Conservation (phyloP, 2,888 invertebrate genomes). For the Pseudeuparius sepicola region DNA sequence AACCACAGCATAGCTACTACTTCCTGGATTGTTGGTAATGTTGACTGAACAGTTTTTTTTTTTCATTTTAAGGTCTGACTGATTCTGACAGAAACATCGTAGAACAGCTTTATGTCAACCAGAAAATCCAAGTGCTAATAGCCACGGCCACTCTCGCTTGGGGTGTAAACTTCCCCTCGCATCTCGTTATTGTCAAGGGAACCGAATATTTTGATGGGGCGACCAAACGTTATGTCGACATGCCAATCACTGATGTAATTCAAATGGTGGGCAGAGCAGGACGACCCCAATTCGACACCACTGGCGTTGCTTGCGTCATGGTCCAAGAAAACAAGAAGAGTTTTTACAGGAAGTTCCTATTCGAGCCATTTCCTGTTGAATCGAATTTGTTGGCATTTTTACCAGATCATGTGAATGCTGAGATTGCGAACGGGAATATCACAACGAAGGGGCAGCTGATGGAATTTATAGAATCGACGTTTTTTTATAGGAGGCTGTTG, state of each 20-base stretch:
- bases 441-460: conserved; percentile 83
- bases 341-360: conserved; percentile 97
- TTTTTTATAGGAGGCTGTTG: conserved; percentile 85
- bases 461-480: conserved; percentile 98
- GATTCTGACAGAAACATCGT: conserved; percentile 84
- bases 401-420: conserved; percentile 96
- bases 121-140: conserved; percentile 91
- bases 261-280: conserved; percentile 99
- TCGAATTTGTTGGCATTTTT: conserved; percentile 85
- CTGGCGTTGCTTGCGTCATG: conserved; percentile 77
- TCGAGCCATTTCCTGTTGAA: conserved; percentile 99
- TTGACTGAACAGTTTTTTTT: no score
- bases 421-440: conserved; percentile 93
- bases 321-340: conserved; percentile 97
- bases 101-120: conserved; percentile 89
- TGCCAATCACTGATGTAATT: conserved; percentile 98
- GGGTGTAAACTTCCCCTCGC: conserved; percentile 99
- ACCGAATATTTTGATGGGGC: conserved; percentile 99
- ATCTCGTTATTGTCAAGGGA: conserved; percentile 88
- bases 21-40: no score
- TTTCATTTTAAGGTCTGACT: conserved; percentile 50
- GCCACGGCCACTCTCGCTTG: conserved; percentile 97
- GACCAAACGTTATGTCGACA: conserved; percentile 92
- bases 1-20: no score
- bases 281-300: conserved; percentile 91